Evolutionary conservation across 2,888 invertebrate species (phyloP), one percentile per base, ranked within the genome.

Genomic region (Congeria kusceri): DNA sequence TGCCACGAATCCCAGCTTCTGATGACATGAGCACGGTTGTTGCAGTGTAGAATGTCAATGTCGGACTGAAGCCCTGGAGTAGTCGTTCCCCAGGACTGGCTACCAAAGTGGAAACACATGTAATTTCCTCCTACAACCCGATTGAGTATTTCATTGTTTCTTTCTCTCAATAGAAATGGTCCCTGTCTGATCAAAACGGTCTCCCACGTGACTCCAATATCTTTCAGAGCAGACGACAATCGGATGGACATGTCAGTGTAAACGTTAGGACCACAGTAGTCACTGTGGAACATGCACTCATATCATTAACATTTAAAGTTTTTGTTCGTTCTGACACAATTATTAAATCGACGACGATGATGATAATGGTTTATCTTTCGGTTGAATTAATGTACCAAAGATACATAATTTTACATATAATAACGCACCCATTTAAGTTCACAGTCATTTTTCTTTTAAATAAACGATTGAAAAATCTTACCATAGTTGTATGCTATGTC

Each of bases 41-140:
- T 5, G 23, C 53, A 53, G 23, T 53, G 23, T 5, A 53, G 5
- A 13, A 23, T 23, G 53, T 53, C 53, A 53, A 53, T 53, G 53
- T 53, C 53, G 13, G 53, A 53, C 23, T 53, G 53, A n/a, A 53
- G n/a, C 4, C 53, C 53, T 20, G 23, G n/a, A 13, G 53, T 53
- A 23, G 53, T 53, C n/a, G 20, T 53, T 53, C 53, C 53, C 23
- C 13, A 4, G 15, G 23, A 7, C 53, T 53, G 53, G 20, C 20
- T 20, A 23, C 53, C 53, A 13, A 53, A 53, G 53, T 53, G 23
- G 15, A 20, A 53, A 53, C 53, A 53, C 53, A 20, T 53, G 53
- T 53, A 3, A 23, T 53, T 20, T 53, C 5, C 32, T 32, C 32
- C n/a, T 20, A 53, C 23, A 7, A 53, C 4, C 23, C 23, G n/a